A percentile compares a stretch with the other conserved stretches of the same genome.
Conservation (phyloP, 2,888 invertebrate species). For the Mechanitis messenoides region DNA sequence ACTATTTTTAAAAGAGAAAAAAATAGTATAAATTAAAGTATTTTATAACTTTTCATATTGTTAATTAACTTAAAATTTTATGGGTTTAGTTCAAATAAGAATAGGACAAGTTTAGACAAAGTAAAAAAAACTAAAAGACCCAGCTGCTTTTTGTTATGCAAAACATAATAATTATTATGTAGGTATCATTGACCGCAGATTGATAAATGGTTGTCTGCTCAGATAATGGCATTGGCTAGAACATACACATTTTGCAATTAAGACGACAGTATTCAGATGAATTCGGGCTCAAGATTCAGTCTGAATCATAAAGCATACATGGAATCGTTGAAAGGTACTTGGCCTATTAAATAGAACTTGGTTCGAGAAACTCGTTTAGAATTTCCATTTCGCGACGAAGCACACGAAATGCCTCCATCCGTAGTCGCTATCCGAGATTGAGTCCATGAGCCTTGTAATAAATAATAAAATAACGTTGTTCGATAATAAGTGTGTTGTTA, state of each 20-base stretch:
- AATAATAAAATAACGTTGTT: no score
- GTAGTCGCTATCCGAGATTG: no score
- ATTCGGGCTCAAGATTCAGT: not conserved
- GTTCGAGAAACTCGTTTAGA: not conserved
- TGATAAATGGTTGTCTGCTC: not conserved
- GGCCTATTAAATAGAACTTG: not conserved
- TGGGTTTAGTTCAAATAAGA: not conserved
- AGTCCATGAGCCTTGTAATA: no score
- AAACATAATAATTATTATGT: constrained; percentile 4
- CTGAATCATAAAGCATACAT: not conserved
- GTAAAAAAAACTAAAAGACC: constrained; percentile 11
- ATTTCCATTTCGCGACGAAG: no score
- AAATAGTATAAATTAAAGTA: no score
- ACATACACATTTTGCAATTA: not conserved
- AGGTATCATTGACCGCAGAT: not conserved
- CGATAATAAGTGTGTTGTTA: no score
- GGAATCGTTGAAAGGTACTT: not conserved
- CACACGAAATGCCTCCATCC: no score
- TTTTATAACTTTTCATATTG: no score
- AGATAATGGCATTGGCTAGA: not conserved
- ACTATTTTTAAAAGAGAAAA: no score
- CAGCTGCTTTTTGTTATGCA: constrained; percentile 16
- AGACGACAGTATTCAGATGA: not conserved
- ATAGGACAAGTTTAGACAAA: constrained; percentile 9
- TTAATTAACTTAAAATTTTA: no score